These are phyloP conservation scores for Brachypalpus laphriformis DNA, from an alignment of 2,888 invertebrate species.

Conservation along the genomic window DNA sequence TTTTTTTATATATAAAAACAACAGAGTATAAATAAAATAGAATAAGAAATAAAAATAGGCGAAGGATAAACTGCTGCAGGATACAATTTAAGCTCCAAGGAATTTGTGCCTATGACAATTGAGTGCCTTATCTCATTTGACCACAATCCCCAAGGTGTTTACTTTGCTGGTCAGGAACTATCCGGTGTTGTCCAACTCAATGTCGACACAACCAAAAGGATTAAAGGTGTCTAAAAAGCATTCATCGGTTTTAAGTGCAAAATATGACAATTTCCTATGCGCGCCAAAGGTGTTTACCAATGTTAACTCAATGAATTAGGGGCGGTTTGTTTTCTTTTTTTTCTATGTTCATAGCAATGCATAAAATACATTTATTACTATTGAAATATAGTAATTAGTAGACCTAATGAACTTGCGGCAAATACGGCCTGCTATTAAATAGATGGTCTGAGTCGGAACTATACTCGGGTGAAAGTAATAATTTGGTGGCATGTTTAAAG, in stretches of 20 bases:
- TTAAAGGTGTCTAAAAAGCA: constrained; percentile 81
- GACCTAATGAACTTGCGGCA: neutral
- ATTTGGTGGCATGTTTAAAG: neutral
- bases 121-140: constrained; percentile 83
- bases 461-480: neutral
- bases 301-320: constrained; percentile 5
- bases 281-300: constrained; percentile 36
- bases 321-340: constrained; percentile 33
- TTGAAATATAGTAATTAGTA: constrained; percentile 3
- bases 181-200: constrained; percentile 82
- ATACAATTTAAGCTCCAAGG: constrained; percentile 59
- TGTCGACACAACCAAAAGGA: constrained; percentile 82
- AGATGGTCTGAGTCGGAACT: neutral
- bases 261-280: constrained; percentile 27
- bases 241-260: no score
- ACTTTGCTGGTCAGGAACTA: constrained; percentile 82
- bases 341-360: constrained; percentile 12
- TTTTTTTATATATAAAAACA: constrained; percentile 3
- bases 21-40: neutral
- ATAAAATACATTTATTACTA: neutral
- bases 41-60: neutral
- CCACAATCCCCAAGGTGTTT: constrained; percentile 83
- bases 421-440: neutral
- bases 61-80: constrained; percentile 40
- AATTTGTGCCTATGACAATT: constrained; percentile 80